These are phyloP conservation scores for Drosophila rubida DNA, from an alignment of 2,888 invertebrate species.

Conservation along the genomic window DNA sequence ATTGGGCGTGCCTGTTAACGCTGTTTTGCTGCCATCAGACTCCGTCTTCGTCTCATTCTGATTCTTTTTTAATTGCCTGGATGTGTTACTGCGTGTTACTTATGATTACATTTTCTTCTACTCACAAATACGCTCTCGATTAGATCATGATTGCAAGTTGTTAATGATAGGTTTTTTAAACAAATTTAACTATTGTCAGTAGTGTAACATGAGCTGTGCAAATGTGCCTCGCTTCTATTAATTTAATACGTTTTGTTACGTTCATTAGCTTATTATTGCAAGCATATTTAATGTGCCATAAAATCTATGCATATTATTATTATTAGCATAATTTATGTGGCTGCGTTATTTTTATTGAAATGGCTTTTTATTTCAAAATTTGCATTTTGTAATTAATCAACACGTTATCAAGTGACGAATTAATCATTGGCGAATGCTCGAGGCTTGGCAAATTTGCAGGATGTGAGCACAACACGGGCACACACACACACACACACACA, in stretches of 20 bases:
- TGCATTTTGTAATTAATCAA: constrained; percentile 47
- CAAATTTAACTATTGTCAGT: neutral
- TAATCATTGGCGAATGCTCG: constrained; percentile 48
- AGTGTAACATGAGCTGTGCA: too few species aligned
- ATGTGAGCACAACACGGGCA: constrained; percentile 21
- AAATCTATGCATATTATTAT: neutral
- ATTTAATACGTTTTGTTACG: neutral
- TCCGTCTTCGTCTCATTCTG: too few species aligned
- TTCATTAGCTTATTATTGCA: neutral
- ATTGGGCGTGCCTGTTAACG: constrained; percentile 39
- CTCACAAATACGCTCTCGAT: neutral
- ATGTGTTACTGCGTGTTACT: neutral
- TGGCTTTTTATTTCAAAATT: constrained; percentile 17
- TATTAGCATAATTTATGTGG: constrained; percentile 4
- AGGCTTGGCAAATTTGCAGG: constrained; percentile 49
- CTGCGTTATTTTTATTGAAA: neutral
- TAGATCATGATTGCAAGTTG: neutral
- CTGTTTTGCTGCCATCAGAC: constrained; percentile 22
- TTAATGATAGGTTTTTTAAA: neutral
- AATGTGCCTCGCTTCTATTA: neutral
- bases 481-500: constrained; percentile 2
- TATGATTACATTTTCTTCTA: neutral
- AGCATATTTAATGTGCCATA: neutral
- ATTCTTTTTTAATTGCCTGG: constrained; percentile 33
- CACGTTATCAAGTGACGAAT: constrained; percentile 50